Conservation (phyloP, 1,140 invertebrate species). For the Listronotus oregonensis region DNA sequence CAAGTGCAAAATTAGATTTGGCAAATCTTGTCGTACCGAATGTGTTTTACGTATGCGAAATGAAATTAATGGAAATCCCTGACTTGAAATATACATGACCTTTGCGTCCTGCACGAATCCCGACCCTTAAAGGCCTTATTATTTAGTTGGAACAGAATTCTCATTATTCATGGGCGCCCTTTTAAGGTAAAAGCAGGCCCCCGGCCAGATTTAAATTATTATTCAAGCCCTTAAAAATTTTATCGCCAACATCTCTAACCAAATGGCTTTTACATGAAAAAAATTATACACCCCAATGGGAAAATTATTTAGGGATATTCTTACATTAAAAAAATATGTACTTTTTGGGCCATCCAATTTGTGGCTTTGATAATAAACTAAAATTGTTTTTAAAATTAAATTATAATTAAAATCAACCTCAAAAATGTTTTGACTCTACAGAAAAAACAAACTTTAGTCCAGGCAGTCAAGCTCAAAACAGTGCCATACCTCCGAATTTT, state of each 20-base stretch:
- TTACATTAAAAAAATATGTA: too few species aligned
- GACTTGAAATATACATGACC: constrained; percentile 23
- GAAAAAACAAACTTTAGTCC: too few species aligned
- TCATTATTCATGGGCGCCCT: constrained; percentile 7
- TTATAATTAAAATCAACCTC: too few species aligned
- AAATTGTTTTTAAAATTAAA: too few species aligned
- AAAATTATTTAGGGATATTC: not conserved
- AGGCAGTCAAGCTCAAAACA: too few species aligned
- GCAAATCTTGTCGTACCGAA: constrained; percentile 18
- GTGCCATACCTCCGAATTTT: too few species aligned
- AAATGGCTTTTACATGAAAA: constrained; percentile 1
- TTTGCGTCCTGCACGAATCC: constrained; percentile 5
- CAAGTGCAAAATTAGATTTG: constrained; percentile 16
- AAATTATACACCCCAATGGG: not conserved
- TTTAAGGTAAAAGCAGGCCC: constrained; percentile 17
- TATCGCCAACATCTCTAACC: not conserved
- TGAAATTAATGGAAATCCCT: constrained; percentile 17
- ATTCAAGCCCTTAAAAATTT: constrained; percentile 1
- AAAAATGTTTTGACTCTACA: too few species aligned
- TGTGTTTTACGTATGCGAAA: constrained; percentile 19
- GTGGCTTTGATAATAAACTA: too few species aligned
- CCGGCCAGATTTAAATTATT: constrained; percentile 1
- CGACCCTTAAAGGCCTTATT: constrained; percentile 15
- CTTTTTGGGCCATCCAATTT: too few species aligned
- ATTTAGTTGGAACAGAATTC: constrained; percentile 11